phyloP scores from a whole-genome alignment of 2,888 invertebrate species.

The Acleris holmiana region DNA sequence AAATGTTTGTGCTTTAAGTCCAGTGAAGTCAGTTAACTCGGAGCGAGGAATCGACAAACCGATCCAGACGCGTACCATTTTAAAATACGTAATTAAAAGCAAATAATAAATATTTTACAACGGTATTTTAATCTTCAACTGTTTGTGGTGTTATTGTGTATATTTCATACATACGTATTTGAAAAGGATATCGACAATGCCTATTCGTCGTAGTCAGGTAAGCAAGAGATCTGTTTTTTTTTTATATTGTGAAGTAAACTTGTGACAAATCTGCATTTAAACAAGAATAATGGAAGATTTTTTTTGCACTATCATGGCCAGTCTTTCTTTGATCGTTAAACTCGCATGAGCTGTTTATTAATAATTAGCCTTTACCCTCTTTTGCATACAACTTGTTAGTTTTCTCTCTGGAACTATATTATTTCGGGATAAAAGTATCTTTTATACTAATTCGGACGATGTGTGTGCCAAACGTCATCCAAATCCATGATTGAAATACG shows the following conservation, averaged over 20 bases:
- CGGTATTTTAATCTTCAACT: conserved; percentile 33
- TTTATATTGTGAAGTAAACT: not conserved
- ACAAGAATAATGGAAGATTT: not conserved
- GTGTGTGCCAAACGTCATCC: too few species aligned
- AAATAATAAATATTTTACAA: conserved; percentile 39
- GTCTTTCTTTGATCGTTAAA: conserved; percentile 3
- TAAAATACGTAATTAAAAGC: conserved; percentile 34
- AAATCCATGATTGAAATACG: too few species aligned
- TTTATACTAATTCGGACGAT: too few species aligned
- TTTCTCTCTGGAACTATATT: too few species aligned
- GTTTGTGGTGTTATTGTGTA: conserved; percentile 43
- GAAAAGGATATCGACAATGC: conserved; percentile 63
- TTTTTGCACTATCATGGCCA: conserved; percentile 19
- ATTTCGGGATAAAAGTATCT: too few species aligned
- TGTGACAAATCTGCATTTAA: too few species aligned
- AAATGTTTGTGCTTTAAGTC: conserved; percentile 79
- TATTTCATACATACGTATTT: conserved; percentile 38
- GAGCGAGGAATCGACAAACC: conserved; percentile 66
- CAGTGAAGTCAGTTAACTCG: conserved; percentile 77
- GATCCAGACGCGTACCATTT: conserved; percentile 51
- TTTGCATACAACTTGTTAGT: too few species aligned
- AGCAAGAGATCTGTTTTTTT: conserved; percentile 40
- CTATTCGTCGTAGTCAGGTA: conserved; percentile 79
- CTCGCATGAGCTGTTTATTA: not conserved
- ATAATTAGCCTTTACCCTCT: too few species aligned